Percentiles rank a stretch among this genome's conserved stretches.
Evolutionary conservation across 2,113 vertebrate genomes (phyloP).

Genomic region (Hyperoodon ampullatus): DNA sequence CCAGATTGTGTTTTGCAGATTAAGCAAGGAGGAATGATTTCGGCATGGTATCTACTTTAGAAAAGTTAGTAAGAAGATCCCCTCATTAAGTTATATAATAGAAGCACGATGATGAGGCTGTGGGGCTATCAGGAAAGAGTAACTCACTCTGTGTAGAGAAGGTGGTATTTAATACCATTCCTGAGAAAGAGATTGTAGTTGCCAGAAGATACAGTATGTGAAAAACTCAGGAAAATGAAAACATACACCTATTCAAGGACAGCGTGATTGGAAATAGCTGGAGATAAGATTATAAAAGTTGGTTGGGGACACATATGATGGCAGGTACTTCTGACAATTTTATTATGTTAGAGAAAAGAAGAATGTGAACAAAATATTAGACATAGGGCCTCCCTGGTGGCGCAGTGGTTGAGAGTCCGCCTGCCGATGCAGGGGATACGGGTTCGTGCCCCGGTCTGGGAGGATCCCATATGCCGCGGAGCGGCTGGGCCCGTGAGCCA

Average conservation of each 20-base stretch:
- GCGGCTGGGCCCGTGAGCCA: too few relatives aligned
- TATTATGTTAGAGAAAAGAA: not conserved
- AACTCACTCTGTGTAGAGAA: not conserved
- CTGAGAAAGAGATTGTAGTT: not conserved
- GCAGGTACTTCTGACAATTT: not conserved
- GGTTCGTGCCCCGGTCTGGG: too few relatives aligned
- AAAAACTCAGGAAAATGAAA: not conserved
- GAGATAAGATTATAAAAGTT: not conserved
- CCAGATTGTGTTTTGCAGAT: not conserved
- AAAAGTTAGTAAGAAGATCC: not conserved
- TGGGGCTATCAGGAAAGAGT: not conserved
- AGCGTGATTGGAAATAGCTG: not conserved
- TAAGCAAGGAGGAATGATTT: not conserved
- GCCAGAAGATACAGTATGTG: not conserved
- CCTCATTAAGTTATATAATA: not conserved
- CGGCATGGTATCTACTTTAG: not conserved
- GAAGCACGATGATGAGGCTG: not conserved
- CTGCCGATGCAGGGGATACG: too few relatives aligned
- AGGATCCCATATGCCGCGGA: too few relatives aligned
- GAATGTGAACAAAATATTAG: not conserved
- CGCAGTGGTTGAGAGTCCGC: too few relatives aligned
- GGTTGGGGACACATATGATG: not conserved
- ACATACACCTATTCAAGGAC: not conserved
- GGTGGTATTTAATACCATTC: not conserved
- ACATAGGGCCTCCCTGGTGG: too few relatives aligned